phyloP scores from a whole-genome alignment of 53 echinoderm and acorn worm genomes.

The Paracentrotus lividus region DNA sequence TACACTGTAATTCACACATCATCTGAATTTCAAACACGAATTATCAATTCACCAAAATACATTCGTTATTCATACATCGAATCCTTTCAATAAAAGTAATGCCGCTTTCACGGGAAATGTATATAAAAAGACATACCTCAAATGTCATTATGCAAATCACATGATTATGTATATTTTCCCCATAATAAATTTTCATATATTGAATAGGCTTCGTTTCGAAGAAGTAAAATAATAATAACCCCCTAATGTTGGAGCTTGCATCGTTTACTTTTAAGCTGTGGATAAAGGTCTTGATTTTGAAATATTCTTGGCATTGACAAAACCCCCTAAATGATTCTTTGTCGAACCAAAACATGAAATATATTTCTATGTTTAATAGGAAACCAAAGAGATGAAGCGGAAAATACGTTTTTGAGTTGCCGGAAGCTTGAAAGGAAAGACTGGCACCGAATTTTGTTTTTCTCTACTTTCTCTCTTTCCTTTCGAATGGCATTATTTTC shows the following conservation, averaged over 20 bases:
- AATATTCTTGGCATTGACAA: slow-evolving; percentile 3
- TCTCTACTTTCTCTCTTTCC: slow-evolving; percentile 52
- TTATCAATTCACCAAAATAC: background rate
- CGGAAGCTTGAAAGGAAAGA: slow-evolving; percentile 55
- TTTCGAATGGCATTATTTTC: slow-evolving; percentile 43
- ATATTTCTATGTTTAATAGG: slow-evolving; percentile 23
- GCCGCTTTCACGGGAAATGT: background rate
- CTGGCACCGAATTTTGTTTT: slow-evolving; percentile 63
- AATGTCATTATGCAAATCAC: too few species aligned
- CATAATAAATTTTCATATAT: too few species aligned
- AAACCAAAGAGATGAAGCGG: slow-evolving; percentile 51
- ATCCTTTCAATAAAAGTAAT: background rate
- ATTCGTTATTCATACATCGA: background rate
- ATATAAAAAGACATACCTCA: background rate
- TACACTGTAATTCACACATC: background rate
- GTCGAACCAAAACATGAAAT: slow-evolving; percentile 41
- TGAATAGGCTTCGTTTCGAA: too few species aligned
- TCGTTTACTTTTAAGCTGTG: background rate
- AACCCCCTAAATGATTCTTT: background rate
- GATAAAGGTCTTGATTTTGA: background rate
- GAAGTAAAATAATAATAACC: background rate
- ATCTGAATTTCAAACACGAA: background rate
- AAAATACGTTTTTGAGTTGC: slow-evolving; percentile 34
- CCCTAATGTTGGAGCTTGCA: background rate
- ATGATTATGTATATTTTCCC: too few species aligned